Evolutionary conservation across 2,113 vertebrate species (phyloP).

Genomic region (Brachirus orientalis): DNA sequence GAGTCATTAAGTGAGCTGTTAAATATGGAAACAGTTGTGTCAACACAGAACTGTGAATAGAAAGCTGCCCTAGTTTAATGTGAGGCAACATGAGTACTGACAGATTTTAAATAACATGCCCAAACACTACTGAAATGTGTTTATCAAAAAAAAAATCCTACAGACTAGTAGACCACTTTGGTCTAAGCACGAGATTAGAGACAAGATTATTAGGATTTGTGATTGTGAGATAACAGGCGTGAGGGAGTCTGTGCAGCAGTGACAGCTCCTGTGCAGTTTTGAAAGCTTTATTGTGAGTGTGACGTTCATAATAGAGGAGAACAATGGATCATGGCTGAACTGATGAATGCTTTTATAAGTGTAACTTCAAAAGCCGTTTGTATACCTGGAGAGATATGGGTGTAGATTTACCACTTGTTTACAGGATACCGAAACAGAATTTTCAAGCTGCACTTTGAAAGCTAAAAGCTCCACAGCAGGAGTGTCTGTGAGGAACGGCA

Average conservation of each 20-base stretch:
- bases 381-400: background rate
- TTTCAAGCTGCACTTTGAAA: constrained; percentile 26
- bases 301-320: constrained; percentile 5
- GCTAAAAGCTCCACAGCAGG: constrained; percentile 9
- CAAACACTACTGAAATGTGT: too few species aligned
- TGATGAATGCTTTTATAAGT: background rate
- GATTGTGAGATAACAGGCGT: constrained; percentile 48
- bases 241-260: constrained; percentile 10
- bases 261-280: constrained; percentile 27
- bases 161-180: too few species aligned
- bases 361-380: too few species aligned
- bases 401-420: background rate
- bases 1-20: constrained; percentile 39
- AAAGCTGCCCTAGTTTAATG: too few species aligned
- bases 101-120: too few species aligned
- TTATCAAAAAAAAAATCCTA: too few species aligned
- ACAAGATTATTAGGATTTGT: constrained; percentile 58
- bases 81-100: too few species aligned
- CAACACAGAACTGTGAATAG: constrained; percentile 6
- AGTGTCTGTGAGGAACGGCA: constrained; percentile 34
- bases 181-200: too few species aligned
- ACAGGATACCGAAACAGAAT: background rate
- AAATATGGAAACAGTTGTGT: constrained; percentile 19
- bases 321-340: constrained; percentile 10
- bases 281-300: constrained; percentile 11